Percentiles rank a stretch among this genome's conserved stretches.
phyloP scores from a whole-genome alignment of 2,888 invertebrate genomes.

The Plemyria rubiginata region DNA sequence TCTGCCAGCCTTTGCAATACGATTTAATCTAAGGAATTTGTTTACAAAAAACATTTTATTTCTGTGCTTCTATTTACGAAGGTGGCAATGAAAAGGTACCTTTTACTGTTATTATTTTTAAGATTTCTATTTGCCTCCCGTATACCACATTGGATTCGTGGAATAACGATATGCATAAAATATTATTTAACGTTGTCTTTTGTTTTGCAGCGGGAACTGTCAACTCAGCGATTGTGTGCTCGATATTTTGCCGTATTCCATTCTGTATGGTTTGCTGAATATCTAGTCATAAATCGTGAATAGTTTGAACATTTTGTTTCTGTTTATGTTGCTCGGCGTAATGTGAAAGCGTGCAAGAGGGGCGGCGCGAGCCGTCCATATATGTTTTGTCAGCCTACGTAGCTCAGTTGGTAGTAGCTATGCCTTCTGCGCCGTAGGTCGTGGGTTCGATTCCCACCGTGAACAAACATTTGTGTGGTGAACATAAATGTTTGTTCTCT shows the following conservation, averaged over 20 bases:
- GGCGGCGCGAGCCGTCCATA: conserved; percentile 48
- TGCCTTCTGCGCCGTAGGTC: no score
- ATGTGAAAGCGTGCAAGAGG: conserved; percentile 38
- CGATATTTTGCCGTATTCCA: conserved; percentile 52
- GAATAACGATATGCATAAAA: conserved; percentile 44
- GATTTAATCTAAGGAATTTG: conserved; percentile 49
- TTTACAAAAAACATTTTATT: conserved; percentile 53
- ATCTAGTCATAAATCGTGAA: conserved; percentile 59
- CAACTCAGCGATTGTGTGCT: conserved; percentile 52
- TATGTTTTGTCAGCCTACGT: no score
- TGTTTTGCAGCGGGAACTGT: conserved; percentile 48
- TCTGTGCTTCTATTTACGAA: conserved; percentile 48
- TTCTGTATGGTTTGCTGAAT: conserved; percentile 56
- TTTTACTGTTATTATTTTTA: conserved; percentile 41
- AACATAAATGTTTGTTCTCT: no score
- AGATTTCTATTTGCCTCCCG: conserved; percentile 7
- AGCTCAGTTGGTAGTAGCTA: no score
- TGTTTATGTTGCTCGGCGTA: conserved; percentile 50
- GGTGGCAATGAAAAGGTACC: conserved; percentile 28
- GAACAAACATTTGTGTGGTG: no score
- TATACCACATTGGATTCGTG: conserved; percentile 18
- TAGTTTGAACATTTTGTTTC: conserved; percentile 65
- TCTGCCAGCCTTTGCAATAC: conserved; percentile 44
- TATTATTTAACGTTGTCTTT: conserved; percentile 47
- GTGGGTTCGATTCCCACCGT: no score